These are phyloP conservation scores for Drosophila eugracilis DNA, from an alignment of 1,140 invertebrate species.

Conservation along the genomic window DNA sequence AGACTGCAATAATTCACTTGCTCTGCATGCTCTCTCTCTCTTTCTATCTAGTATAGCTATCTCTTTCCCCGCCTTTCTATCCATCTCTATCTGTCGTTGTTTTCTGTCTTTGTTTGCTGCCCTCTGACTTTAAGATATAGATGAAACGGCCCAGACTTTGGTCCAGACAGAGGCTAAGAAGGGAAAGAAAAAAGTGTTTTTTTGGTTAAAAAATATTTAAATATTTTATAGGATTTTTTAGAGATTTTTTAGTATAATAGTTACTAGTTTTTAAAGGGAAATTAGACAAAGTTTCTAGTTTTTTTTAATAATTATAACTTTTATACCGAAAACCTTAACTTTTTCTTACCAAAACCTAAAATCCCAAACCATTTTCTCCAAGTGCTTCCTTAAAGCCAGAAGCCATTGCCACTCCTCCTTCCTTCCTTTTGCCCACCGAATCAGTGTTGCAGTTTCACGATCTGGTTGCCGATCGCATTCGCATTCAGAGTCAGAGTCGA, in stretches of 20 bases:
- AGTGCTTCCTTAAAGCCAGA: slow-evolving; percentile 1
- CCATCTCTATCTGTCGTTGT: slow-evolving; percentile 27
- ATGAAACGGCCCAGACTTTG: slow-evolving; percentile 2
- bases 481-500: slow-evolving; percentile 28
- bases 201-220: background rate
- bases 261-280: too few species aligned
- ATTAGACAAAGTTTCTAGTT: too few species aligned
- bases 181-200: slow-evolving; percentile 1
- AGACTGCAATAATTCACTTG: slow-evolving; percentile 85
- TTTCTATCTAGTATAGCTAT: slow-evolving; percentile 15
- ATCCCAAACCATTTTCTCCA: background rate
- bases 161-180: slow-evolving; percentile 10
- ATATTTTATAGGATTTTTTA: background rate
- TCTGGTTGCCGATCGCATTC: slow-evolving; percentile 43
- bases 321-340: too few species aligned
- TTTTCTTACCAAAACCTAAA: too few species aligned
- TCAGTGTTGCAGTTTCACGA: slow-evolving; percentile 13
- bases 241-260: too few species aligned
- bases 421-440: slow-evolving; percentile 13
- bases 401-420: slow-evolving; percentile 7
- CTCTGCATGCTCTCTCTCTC: slow-evolving; percentile 74
- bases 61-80: slow-evolving; percentile 42
- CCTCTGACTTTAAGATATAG: slow-evolving; percentile 6
- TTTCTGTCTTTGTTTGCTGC: too few species aligned
- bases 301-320: too few species aligned